These are phyloP conservation scores for Brachypalpus laphriformis DNA, from an alignment of 2,888 invertebrate species.

Conservation along the genomic window DNA sequence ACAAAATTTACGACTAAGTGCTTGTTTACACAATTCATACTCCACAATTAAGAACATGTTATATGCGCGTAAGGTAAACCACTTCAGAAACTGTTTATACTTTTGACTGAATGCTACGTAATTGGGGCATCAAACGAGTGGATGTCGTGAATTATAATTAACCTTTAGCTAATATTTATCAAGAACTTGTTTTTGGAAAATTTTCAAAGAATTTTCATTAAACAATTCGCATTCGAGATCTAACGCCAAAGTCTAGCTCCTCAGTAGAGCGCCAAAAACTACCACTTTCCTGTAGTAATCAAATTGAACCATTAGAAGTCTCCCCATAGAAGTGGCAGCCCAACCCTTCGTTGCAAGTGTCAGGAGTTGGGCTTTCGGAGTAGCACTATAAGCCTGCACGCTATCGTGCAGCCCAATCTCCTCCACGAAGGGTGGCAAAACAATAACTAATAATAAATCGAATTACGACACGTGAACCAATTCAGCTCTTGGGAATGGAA, in stretches of 20 bases:
- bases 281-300: slow-evolving; percentile 20
- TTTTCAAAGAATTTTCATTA: too few species aligned
- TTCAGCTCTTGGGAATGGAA: slow-evolving; percentile 13
- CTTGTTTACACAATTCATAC: slow-evolving; percentile 2
- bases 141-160: too few species aligned
- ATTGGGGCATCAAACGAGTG: background rate
- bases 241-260: slow-evolving; percentile 9
- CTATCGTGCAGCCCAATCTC: slow-evolving; percentile 38
- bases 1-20: background rate
- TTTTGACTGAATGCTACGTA: background rate
- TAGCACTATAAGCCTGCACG: slow-evolving; percentile 50
- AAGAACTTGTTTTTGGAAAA: too few species aligned
- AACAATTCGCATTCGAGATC: too few species aligned
- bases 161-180: too few species aligned
- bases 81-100: background rate
- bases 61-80: background rate
- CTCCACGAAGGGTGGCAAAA: slow-evolving; percentile 18
- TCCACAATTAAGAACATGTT: slow-evolving; percentile 16
- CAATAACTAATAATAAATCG: slow-evolving; percentile 72
- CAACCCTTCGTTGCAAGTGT: too few species aligned
- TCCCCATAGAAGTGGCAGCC: slow-evolving; percentile 29
- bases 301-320: slow-evolving; percentile 64
- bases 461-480: slow-evolving; percentile 67
- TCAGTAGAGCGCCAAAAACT: background rate
- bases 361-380: slow-evolving; percentile 22